Conservation (phyloP, 2,113 vertebrate genomes). For the Brienomyrus longianalis region DNA sequence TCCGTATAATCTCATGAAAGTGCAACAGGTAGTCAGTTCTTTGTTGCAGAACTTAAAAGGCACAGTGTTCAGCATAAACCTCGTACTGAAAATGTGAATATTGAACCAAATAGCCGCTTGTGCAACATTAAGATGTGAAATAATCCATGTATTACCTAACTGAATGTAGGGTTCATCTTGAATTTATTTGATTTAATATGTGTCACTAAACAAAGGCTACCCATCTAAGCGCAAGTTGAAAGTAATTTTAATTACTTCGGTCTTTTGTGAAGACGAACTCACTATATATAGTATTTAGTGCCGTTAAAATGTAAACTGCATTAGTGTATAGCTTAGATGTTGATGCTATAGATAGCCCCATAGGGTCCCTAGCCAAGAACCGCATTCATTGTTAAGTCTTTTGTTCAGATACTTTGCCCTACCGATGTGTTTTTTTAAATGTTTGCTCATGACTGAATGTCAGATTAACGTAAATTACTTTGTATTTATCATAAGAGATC, state of each 20-base stretch:
- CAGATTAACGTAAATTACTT: background rate
- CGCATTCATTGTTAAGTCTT: background rate
- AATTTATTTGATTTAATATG: background rate
- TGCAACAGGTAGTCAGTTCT: conserved; percentile 69
- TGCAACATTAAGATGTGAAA: background rate
- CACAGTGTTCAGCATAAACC: conserved; percentile 59
- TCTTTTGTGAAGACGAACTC: background rate
- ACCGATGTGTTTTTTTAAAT: background rate
- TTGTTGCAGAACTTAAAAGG: conserved; percentile 59
- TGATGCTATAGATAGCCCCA: background rate
- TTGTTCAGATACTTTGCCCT: conserved; percentile 2
- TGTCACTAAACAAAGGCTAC: background rate
- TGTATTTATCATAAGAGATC: background rate
- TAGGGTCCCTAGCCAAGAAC: too few relatives aligned
- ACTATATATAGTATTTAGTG: background rate
- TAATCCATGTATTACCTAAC: background rate
- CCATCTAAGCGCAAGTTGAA: background rate
- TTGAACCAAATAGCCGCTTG: conserved; percentile 27
- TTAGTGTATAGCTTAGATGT: background rate
- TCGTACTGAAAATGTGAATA: conserved; percentile 38
- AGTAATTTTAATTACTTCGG: background rate
- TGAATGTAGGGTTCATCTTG: background rate
- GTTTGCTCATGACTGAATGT: background rate
- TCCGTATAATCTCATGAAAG: conserved; percentile 38
- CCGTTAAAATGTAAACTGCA: background rate